These are phyloP conservation scores for Drosophila lowei DNA, from an alignment of 1,140 invertebrate species.

Conservation along the genomic window DNA sequence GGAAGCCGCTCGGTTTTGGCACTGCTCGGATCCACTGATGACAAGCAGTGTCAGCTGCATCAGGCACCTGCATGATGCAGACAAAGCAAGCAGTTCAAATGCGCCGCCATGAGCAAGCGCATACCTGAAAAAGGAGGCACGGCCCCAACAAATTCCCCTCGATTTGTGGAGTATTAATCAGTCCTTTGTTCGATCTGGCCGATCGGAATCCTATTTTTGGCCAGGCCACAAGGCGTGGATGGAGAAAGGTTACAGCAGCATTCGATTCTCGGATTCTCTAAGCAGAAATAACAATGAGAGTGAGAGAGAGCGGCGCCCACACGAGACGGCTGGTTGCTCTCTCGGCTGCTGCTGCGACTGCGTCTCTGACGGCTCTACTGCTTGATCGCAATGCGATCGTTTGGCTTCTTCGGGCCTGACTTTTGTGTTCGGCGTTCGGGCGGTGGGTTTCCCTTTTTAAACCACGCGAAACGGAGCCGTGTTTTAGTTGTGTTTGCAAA, in stretches of 20 bases:
- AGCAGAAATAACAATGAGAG: conserved; percentile 31
- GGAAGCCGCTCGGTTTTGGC: no score
- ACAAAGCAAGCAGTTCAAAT: conserved; percentile 3
- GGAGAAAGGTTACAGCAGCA: not conserved
- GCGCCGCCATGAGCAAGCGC: not conserved
- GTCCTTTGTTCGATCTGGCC: conserved; percentile 25
- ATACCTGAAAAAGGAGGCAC: conserved; percentile 29
- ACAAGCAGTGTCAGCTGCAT: no score
- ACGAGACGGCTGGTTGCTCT: conserved; percentile 1
- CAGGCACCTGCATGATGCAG: not conserved
- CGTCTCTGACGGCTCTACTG: not conserved
- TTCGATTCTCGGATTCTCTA: not conserved
- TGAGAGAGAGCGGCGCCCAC: not conserved
- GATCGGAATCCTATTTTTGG: conserved; percentile 37
- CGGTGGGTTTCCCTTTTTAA: conserved; percentile 69
- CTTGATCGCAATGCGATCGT: conserved; percentile 6
- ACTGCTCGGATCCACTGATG: no score
- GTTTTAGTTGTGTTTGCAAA: conserved; percentile 73
- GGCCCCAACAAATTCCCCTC: conserved; percentile 1
- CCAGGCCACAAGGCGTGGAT: not conserved
- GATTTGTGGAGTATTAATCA: conserved; percentile 25
- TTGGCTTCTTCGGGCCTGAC: conserved; percentile 28
- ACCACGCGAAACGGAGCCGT: conserved; percentile 46
- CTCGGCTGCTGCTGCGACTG: no score
- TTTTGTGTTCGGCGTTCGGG: conserved; percentile 66